Evolutionary conservation across 2,797 vertebrate genomes (phyloP).

Genomic region (Staurois parvus): DNA sequence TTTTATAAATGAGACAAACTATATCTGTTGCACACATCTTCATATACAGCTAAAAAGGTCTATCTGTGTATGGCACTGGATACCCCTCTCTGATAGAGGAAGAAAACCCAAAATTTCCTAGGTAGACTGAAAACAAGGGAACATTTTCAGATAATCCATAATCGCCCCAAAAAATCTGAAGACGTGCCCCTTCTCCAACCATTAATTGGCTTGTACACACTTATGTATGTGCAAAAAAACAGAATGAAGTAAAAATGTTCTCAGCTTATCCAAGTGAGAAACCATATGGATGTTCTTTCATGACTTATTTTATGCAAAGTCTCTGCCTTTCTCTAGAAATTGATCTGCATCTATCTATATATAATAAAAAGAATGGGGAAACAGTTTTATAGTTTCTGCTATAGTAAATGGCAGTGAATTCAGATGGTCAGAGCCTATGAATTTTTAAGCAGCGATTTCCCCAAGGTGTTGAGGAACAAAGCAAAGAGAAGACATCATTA

Average conservation of each 20-base stretch:
- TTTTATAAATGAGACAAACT: too few species aligned
- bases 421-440: slow-evolving; percentile 51
- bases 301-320: not conserved
- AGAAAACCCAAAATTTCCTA: too few species aligned
- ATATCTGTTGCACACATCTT: too few species aligned
- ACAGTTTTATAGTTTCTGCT: slow-evolving; percentile 19
- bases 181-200: not conserved
- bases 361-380: slow-evolving; percentile 27
- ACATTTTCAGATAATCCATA: too few species aligned
- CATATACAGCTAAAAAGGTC: too few species aligned
- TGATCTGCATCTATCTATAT: not conserved
- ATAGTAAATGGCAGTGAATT: slow-evolving; percentile 41
- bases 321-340: not conserved
- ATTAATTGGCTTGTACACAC: not conserved
- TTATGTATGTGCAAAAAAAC: not conserved
- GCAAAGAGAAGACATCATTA: slow-evolving; percentile 35
- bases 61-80: too few species aligned
- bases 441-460: slow-evolving; percentile 54
- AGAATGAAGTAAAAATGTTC: not conserved
- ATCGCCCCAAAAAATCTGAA: not conserved
- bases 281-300: not conserved
- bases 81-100: too few species aligned
- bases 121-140: too few species aligned
- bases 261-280: not conserved
- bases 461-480: slow-evolving; percentile 51